Evolutionary conservation across 2,888 invertebrate genomes (phyloP).

Genomic region (Andrena flavipes): DNA sequence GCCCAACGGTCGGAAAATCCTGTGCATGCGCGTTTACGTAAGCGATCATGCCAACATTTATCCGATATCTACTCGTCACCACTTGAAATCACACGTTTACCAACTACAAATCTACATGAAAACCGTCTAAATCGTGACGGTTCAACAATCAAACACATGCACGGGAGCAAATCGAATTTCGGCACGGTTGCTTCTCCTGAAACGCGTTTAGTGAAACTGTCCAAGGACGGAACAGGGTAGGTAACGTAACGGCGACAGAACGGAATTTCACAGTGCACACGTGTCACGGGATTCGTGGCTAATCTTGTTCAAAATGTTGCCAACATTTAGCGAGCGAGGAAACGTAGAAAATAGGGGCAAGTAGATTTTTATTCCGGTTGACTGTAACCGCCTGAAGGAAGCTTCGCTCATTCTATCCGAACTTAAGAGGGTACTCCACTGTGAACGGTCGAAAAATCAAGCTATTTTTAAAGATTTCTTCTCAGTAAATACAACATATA

Average conservation of each 20-base stretch:
- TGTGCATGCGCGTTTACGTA: not conserved
- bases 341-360: not conserved
- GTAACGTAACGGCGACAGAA: no score
- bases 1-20: not conserved
- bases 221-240: no score
- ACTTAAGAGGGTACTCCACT: no score
- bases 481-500: no score
- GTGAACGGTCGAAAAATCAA: no score
- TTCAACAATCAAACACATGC: not conserved
- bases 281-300: no score
- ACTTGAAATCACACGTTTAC: not conserved
- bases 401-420: not conserved
- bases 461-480: no score
- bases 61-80: not conserved
- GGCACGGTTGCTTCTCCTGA: no score
- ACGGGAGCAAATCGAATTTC: no score
- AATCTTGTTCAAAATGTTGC: conserved; percentile 20
- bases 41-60: not conserved
- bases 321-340: not conserved
- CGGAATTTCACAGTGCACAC: no score
- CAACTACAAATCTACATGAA: no score
- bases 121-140: not conserved
- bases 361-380: conserved; percentile 23
- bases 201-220: no score
- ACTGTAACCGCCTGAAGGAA: conserved; percentile 18